A percentile compares a stretch with the other conserved stretches of the same genome.
Conservation (phyloP, 2,113 vertebrate genomes). For the Alethe castanea region DNA sequence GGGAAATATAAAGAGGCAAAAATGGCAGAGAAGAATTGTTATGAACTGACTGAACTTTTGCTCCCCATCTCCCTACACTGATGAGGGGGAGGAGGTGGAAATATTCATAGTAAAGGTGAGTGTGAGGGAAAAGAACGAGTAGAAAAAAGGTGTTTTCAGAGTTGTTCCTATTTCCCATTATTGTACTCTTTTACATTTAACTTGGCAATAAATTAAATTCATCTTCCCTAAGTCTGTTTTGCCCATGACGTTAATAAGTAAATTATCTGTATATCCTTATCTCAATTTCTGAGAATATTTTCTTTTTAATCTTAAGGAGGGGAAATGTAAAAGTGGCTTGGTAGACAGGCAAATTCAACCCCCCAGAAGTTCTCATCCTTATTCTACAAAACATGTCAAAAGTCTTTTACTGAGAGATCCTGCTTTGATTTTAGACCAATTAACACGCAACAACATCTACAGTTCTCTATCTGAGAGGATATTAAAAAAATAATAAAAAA, state of each 20-base stretch:
- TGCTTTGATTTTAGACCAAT: not conserved
- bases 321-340: not conserved
- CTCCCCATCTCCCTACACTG: not conserved
- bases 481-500: not conserved
- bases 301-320: not conserved
- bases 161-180: not conserved
- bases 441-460: not conserved
- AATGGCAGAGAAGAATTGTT: rapidly evolving
- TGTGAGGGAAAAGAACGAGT: not conserved
- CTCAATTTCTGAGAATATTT: not conserved
- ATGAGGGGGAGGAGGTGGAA: not conserved
- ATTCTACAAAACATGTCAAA: not conserved
- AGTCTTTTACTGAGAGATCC: not conserved
- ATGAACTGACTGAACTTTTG: not conserved
- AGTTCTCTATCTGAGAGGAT: not conserved
- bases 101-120: not conserved
- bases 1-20: not conserved
- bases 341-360: not conserved
- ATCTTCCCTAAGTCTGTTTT: not conserved
- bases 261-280: not conserved
- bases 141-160: not conserved
- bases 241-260: not conserved
- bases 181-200: not conserved
- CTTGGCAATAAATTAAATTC: not conserved
- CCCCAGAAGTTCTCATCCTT: not conserved